phyloP scores from a whole-genome alignment of 2,888 invertebrate species.

The Argyresthia goedartella region DNA sequence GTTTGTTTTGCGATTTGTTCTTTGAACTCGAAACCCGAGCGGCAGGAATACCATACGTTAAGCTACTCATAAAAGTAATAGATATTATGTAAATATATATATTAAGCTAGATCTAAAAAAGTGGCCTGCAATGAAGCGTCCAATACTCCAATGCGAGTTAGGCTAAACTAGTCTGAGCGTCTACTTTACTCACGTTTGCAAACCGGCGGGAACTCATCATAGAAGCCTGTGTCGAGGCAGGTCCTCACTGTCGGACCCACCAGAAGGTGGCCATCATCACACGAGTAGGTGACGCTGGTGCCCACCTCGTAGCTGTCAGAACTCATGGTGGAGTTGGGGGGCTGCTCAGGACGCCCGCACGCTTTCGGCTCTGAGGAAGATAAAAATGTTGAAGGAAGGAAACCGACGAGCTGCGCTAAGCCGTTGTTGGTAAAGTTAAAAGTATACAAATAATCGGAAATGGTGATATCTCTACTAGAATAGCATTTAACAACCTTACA shows the following conservation, averaged over 20 bases:
- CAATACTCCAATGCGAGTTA: too few relatives aligned
- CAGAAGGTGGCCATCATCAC: conserved; percentile 87
- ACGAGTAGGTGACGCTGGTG: conserved; percentile 85
- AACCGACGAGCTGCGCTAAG: not conserved
- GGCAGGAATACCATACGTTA: too few relatives aligned
- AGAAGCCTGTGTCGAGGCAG: conserved; percentile 92
- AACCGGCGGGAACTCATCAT: conserved; percentile 93
- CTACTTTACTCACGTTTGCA: conserved; percentile 83
- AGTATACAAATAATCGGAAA: too few relatives aligned
- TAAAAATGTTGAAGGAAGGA: not conserved
- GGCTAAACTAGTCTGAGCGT: too few relatives aligned
- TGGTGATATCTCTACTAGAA: too few relatives aligned
- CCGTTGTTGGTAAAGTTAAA: not conserved
- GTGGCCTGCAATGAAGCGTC: too few relatives aligned
- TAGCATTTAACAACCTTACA: too few relatives aligned
- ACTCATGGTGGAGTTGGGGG: conserved; percentile 91
- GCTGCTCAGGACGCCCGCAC: conserved; percentile 93
- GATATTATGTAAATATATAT: too few relatives aligned
- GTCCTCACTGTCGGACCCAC: conserved; percentile 88
- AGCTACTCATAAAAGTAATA: too few relatives aligned
- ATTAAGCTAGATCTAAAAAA: too few relatives aligned
- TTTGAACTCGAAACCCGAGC: too few relatives aligned
- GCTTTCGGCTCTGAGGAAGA: conserved; percentile 82
- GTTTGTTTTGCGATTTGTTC: too few relatives aligned
- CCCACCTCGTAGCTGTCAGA: conserved; percentile 85